Evolutionary conservation across 2,888 invertebrate genomes (phyloP).

Genomic region (Torymus tubicola): DNA sequence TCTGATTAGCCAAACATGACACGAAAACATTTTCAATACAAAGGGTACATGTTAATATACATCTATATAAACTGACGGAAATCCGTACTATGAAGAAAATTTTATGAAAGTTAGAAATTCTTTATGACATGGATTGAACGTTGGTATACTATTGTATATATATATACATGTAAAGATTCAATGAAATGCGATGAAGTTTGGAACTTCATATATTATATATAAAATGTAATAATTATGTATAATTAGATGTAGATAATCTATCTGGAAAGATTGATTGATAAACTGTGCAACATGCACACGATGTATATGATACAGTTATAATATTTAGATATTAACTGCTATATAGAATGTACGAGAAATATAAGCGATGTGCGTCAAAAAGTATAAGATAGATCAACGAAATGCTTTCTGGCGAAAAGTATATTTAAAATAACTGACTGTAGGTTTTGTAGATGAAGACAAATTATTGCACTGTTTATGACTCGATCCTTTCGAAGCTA

Average conservation of each 20-base stretch:
- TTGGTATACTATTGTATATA: slow-evolving; percentile 41
- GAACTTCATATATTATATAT: slow-evolving; percentile 29
- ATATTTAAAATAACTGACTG: slow-evolving; percentile 18
- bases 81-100: slow-evolving; percentile 16
- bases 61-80: slow-evolving; percentile 23
- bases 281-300: slow-evolving; percentile 26
- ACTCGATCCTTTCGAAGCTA: slow-evolving; percentile 62
- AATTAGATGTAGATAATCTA: slow-evolving; percentile 49
- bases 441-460: slow-evolving; percentile 27
- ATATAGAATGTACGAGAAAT: slow-evolving; percentile 10
- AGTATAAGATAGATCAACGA: slow-evolving; percentile 2
- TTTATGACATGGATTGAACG: slow-evolving; percentile 28
- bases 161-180: slow-evolving; percentile 48
- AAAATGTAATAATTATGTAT: slow-evolving; percentile 38
- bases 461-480: slow-evolving; percentile 41
- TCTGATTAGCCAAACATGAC: slow-evolving; percentile 62
- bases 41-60: slow-evolving; percentile 39
- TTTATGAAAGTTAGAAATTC: slow-evolving; percentile 18
- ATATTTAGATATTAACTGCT: slow-evolving; percentile 28
- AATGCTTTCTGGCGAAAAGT: not conserved
- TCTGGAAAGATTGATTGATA: slow-evolving; percentile 49
- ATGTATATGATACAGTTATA: slow-evolving; percentile 21
- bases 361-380: slow-evolving; percentile 1
- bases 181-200: slow-evolving; percentile 14
- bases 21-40: slow-evolving; percentile 38